Base-by-base conservation (phyloP, 2,888 invertebrate species). In the Aricia artaxerxes region DNA sequence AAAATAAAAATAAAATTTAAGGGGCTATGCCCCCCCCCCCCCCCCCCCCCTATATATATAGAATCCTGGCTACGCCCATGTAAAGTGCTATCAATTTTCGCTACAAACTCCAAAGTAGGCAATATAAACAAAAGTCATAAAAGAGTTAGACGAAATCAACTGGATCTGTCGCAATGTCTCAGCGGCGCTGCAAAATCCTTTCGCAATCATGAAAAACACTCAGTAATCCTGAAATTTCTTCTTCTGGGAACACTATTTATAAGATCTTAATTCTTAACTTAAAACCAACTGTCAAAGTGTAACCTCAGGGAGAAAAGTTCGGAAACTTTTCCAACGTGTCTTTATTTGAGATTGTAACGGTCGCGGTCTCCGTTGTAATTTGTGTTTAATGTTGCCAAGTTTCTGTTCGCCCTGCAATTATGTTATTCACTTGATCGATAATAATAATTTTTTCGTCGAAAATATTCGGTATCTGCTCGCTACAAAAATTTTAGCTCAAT, bases 201-300 rank as follows among this genome's bases (percentile, higher is more conserved):
- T 84, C 86, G 86, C 85, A 84, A 85, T 86, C 86, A 84, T 84
- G 86, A 87, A 87, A 88, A 90, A 88, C 86, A 83, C 83, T 86
- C 85, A 85, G 87, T 87, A 87, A 88, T 88, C 86, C 86, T 85
- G 85, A 88, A 89, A 89, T 88, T 89, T 83, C 85, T 84, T 85
- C 88, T 87, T 82, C 81, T 81, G 88, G 88, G 88, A 88, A 78
- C 88, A 90, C 91, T 91, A 91, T 90, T 91, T 91, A 91, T 89
- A 90, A 89, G 89, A 87, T 91, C 89, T 88, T 88, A 89, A 89
- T 88, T 91, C 89, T 88, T 88, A 89, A 89, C 88, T 90, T 89
- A 87, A 89, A 88, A 88, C 87, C 87, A 91, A 91, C 91, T 92
- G 91, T 91, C 91, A 89, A 90, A 91, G 88, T 87, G 89, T 85